These are phyloP conservation scores for Lithosia quadra DNA, from an alignment of 2,888 invertebrate genomes.

Conservation along the genomic window DNA sequence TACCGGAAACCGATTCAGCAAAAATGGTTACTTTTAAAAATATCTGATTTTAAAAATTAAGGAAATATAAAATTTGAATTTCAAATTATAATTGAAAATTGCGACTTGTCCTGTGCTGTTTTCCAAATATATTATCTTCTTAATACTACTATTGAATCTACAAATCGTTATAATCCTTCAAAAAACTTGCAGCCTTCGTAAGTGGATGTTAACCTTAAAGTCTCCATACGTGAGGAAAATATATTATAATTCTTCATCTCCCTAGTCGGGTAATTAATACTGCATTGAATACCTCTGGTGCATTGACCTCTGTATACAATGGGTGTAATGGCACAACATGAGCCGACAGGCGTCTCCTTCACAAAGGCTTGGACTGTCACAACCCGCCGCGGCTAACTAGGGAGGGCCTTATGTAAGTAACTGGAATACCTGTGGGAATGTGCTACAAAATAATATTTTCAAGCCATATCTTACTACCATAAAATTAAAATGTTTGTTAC, in stretches of 20 bases:
- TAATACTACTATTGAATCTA: neutral
- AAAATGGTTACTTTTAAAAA: too few relatives aligned
- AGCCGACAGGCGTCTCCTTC: slow-evolving; percentile 63
- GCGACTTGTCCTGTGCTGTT: too few relatives aligned
- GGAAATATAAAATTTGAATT: too few relatives aligned
- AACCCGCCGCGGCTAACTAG: slow-evolving; percentile 59
- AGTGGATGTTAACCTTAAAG: neutral
- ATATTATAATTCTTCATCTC: slow-evolving; percentile 34
- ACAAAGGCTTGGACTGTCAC: slow-evolving; percentile 70
- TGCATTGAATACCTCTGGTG: slow-evolving; percentile 54
- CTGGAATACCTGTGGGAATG: slow-evolving; percentile 25
- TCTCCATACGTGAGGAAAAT: slow-evolving; percentile 17
- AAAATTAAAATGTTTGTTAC: too few relatives aligned
- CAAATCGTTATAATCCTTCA: neutral
- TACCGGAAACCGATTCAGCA: too few relatives aligned
- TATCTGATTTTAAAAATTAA: too few relatives aligned
- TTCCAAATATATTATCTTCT: neutral
- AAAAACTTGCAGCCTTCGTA: neutral
- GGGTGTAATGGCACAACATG: slow-evolving; percentile 64
- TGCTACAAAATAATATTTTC: neutral
- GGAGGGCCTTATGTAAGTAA: slow-evolving; percentile 56
- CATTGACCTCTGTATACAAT: slow-evolving; percentile 70
- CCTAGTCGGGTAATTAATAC: slow-evolving; percentile 57
- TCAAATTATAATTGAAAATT: too few relatives aligned
- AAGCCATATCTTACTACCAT: neutral